Percentiles rank a stretch among this genome's conserved stretches.
These are phyloP conservation scores for Chrysemys picta DNA, from an alignment of 2,113 vertebrate genomes.

Conservation along the genomic window DNA sequence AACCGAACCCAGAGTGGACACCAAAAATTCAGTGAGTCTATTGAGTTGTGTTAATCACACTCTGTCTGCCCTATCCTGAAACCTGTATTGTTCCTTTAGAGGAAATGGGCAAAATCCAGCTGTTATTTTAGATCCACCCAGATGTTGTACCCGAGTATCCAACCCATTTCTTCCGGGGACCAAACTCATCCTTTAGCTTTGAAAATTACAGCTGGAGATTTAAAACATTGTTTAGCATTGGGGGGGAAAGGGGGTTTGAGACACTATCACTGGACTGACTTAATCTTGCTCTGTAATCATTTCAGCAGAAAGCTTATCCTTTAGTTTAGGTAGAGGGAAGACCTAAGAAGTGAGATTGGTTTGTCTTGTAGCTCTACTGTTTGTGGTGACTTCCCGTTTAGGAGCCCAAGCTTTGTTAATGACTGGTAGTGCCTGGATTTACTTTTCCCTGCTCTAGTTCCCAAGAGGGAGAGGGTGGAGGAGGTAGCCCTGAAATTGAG, in stretches of 20 bases:
- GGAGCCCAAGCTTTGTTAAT: not conserved
- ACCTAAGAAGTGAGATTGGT: not conserved
- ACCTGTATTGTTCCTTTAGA: not conserved
- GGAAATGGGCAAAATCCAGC: not conserved
- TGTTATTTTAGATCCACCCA: conserved; percentile 22
- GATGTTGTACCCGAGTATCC: not conserved
- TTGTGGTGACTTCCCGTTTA: not conserved
- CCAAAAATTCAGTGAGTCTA: not conserved
- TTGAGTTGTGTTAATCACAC: conserved; percentile 10
- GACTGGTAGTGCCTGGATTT: conserved; percentile 28
- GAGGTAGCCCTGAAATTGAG: not conserved
- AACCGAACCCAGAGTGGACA: conserved; percentile 31
- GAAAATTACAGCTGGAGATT: not conserved
- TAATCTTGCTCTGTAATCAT: conserved; percentile 28
- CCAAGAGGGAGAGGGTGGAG: not conserved
- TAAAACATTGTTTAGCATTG: not conserved
- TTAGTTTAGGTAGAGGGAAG: conserved; percentile 18
- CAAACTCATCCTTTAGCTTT: conserved; percentile 19
- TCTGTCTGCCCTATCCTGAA: conserved; percentile 5
- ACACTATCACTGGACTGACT: not conserved
- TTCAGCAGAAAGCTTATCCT: conserved; percentile 31
- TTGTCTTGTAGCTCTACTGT: not conserved
- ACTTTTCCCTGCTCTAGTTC: not conserved
- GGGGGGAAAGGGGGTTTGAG: not conserved
- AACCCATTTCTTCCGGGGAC: conserved; percentile 17